Conservation (phyloP, 2,113 vertebrate species). For the Morone saxatilis region DNA sequence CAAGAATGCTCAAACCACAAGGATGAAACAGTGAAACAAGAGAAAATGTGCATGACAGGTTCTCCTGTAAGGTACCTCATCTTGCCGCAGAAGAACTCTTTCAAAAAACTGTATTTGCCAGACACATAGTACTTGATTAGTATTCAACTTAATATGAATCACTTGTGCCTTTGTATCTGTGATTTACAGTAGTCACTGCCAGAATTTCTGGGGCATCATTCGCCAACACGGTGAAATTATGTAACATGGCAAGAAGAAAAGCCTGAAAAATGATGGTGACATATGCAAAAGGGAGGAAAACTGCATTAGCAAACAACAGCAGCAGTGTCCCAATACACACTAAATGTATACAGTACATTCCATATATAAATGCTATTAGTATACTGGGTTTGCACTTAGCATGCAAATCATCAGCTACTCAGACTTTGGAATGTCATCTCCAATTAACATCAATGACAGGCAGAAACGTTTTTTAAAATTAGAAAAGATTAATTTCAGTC, state of each 20-base stretch:
- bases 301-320: background rate
- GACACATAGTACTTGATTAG: conserved; percentile 14
- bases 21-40: background rate
- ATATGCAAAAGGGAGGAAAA: background rate
- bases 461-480: too few species aligned
- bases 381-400: background rate
- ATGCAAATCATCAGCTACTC: background rate
- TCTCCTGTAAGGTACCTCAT: conserved; percentile 7
- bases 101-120: background rate
- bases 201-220: conserved; percentile 25
- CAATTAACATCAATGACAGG: too few species aligned
- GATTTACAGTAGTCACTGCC: conserved; percentile 21
- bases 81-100: background rate
- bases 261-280: background rate
- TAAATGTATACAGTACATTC: background rate
- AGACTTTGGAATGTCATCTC: background rate
- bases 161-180: conserved; percentile 31
- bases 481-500: too few species aligned
- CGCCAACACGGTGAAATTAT: conserved; percentile 22
- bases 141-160: conserved; percentile 38
- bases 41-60: background rate
- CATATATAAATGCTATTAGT: background rate
- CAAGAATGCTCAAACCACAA: background rate
- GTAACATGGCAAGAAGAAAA: background rate
- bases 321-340: background rate